These are phyloP conservation scores for Progne subis DNA, from an alignment of 2,113 vertebrate genomes.

Conservation along the genomic window DNA sequence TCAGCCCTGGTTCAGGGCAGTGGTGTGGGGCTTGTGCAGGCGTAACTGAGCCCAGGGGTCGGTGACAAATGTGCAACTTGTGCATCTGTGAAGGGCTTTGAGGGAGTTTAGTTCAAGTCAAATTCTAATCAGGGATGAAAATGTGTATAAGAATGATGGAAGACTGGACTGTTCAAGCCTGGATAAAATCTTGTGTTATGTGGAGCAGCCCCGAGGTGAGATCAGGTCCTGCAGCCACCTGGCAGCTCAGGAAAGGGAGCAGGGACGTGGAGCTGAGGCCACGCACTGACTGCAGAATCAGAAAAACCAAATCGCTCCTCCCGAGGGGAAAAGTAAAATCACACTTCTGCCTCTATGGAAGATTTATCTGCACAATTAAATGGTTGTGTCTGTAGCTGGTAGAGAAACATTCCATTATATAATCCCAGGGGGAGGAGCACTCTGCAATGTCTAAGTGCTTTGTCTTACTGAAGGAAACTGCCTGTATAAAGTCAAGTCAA, in stretches of 20 bases:
- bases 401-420: slow-evolving; percentile 12
- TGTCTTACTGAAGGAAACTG: neutral
- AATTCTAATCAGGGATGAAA: neutral
- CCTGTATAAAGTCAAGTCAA: neutral
- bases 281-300: neutral
- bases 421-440: slow-evolving; percentile 11
- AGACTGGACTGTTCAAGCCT: neutral
- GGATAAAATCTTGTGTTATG: neutral
- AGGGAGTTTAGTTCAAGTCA: neutral
- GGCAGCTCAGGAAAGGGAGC: neutral
- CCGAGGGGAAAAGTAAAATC: neutral
- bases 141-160: neutral
- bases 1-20: neutral
- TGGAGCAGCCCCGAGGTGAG: neutral
- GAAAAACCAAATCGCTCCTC: neutral
- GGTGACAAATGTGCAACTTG: neutral
- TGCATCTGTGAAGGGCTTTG: neutral
- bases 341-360: neutral
- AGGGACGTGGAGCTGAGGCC: neutral
- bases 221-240: neutral
- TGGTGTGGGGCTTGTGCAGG: fast-evolving
- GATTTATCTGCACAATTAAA: neutral
- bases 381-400: neutral
- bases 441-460: neutral
- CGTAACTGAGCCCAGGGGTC: neutral